Evolutionary conservation across 1,140 invertebrate genomes (phyloP), one percentile per base, ranked within the genome.

Genomic region (Aphelinus certus): DNA sequence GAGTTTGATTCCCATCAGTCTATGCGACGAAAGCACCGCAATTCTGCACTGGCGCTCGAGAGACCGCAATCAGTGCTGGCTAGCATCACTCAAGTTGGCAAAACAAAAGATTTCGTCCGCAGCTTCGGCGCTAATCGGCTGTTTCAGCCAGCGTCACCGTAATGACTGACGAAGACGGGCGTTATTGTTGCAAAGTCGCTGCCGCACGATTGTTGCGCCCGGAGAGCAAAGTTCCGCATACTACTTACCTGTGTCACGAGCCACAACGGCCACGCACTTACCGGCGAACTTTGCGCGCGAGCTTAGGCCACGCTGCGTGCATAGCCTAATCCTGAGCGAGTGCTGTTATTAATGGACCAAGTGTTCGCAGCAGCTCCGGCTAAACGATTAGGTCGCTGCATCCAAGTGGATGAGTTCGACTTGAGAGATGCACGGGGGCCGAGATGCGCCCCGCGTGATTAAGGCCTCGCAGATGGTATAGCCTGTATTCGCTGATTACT

Each of bases 191-290:
- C 51, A 72, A 72, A 58, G 62, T 7, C 10, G 26, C 26, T 10
- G 7, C 7, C 43, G 61, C 26, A 6, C 47, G 53, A 67, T 1
- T 46, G 43, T 10, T 7, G 66, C 42, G 53, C 1, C 6, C 47
- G 3, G 26, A 46, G 26, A 42, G 45, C 43, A 64, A 72, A 73
- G 63, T 73, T 73, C n/a, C 51, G 26, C 45, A 10, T 7, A 65
- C 47, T 55, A 61, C 65, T 70, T 66, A 64, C 77, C 64, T 55
- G 70, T 81, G 80, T 79, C 78, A 76, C 78, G 77, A 74, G 70
- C 69, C 80, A 79, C 80, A 82, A 84, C 81, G 79, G 79, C 67
- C 73, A 56, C 74, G 78, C 78, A 76, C 76, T 78, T 79, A 79
- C 72, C 69, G 69, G 63, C 58, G 73, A 26, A 26, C 26, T 26